phyloP scores from a whole-genome alignment of 2,113 vertebrate species.

The Phalacrocorax aristotelis region DNA sequence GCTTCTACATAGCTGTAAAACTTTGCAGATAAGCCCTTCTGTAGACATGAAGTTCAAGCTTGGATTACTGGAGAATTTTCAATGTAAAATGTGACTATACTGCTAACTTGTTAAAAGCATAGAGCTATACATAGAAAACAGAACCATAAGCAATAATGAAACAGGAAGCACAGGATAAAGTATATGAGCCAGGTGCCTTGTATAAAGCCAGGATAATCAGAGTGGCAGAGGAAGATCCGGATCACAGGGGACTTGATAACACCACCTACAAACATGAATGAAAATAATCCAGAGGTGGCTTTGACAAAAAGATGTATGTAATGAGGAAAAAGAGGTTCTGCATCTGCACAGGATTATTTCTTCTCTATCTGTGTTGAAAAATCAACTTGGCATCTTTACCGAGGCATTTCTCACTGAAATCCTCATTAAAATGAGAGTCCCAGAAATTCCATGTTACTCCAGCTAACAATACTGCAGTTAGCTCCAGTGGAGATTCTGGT shows the following conservation, averaged over 20 bases:
- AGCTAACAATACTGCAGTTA: neutral
- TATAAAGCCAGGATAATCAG: neutral
- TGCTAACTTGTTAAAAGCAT: neutral
- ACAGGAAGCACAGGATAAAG: neutral
- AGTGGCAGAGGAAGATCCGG: neutral
- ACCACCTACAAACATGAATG: neutral
- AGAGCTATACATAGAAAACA: neutral
- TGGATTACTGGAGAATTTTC: neutral
- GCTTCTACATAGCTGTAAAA: neutral
- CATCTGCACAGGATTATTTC: neutral
- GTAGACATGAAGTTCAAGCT: neutral
- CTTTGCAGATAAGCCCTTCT: neutral
- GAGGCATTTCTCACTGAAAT: neutral
- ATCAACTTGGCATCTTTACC: neutral
- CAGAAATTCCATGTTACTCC: neutral
- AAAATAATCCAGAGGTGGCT: neutral
- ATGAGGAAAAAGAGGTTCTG: neutral
- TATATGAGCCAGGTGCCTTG: neutral
- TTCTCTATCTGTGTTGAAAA: neutral
- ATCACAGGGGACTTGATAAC: neutral
- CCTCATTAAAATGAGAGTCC: neutral
- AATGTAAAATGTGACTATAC: neutral
- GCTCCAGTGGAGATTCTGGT: neutral
- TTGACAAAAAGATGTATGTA: neutral
- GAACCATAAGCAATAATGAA: neutral